Evolutionary conservation across 2,113 vertebrate species (phyloP).

Genomic region (Hylia prasina): DNA sequence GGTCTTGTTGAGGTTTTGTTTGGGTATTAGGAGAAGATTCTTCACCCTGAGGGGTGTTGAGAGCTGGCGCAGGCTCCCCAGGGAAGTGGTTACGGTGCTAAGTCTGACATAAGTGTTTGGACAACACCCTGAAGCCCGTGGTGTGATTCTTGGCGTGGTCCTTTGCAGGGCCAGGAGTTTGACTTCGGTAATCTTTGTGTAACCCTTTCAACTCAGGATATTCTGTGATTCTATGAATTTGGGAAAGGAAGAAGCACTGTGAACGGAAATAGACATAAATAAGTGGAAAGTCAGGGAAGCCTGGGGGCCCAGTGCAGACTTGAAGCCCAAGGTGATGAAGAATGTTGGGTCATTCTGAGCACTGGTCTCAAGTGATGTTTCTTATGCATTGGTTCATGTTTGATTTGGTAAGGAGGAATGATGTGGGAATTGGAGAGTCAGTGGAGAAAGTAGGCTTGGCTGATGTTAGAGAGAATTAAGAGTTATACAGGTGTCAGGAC

Average conservation of each 20-base stretch:
- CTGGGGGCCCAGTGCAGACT: fast-evolving
- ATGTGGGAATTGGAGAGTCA: not conserved
- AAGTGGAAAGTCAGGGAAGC: not conserved
- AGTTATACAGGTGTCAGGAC: not conserved
- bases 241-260: not conserved
- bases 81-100: not conserved
- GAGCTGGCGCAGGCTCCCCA: not conserved
- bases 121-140: too few relatives aligned
- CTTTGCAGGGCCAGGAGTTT: not conserved
- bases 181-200: not conserved
- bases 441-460: not conserved
- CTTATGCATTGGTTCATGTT: not conserved
- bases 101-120: not conserved
- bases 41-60: not conserved
- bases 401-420: not conserved
- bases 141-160: not conserved
- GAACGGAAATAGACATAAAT: not conserved
- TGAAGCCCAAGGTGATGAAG: too few relatives aligned
- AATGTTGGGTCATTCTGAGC: not conserved
- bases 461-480: not conserved
- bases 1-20: not conserved
- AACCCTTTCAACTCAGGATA: not conserved
- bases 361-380: not conserved
- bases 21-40: not conserved
- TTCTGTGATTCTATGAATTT: not conserved